phyloP scores from a whole-genome alignment of 2,797 vertebrate species.

The Manis javanica region DNA sequence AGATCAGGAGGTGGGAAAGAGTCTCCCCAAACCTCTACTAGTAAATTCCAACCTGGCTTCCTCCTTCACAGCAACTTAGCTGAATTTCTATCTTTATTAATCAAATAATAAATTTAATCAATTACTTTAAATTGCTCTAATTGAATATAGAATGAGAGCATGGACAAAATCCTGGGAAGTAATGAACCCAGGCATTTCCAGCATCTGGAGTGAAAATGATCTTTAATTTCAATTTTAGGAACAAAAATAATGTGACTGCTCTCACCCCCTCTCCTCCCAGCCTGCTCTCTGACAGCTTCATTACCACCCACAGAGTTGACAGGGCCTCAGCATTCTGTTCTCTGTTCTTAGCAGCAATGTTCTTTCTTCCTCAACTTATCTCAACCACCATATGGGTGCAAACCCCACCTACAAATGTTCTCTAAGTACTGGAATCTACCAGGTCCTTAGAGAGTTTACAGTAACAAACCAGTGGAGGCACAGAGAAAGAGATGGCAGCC shows the following conservation, averaged over 20 bases:
- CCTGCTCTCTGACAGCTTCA: slow-evolving; percentile 16
- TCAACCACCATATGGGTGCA: background rate
- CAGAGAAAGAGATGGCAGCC: background rate
- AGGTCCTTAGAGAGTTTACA: too few relatives aligned
- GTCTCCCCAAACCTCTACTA: background rate
- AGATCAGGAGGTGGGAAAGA: background rate
- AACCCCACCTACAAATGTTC: background rate
- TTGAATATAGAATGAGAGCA: slow-evolving; percentile 81
- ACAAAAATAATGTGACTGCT: slow-evolving; percentile 66
- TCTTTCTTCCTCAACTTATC: background rate
- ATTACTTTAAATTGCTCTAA: slow-evolving; percentile 84
- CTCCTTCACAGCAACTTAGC: slow-evolving; percentile 75
- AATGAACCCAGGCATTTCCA: slow-evolving; percentile 79
- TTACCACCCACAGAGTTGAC: background rate
- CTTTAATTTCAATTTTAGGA: slow-evolving; percentile 80
- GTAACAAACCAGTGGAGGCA: background rate
- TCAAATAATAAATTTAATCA: slow-evolving; percentile 87
- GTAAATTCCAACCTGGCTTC: slow-evolving; percentile 17
- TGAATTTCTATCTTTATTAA: slow-evolving; percentile 85
- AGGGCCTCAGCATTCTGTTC: background rate
- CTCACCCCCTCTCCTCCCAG: slow-evolving; percentile 47
- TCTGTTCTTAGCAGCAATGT: background rate
- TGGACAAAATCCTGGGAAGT: slow-evolving; percentile 81
- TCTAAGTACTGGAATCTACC: background rate
- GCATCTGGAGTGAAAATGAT: slow-evolving; percentile 80